Base-by-base conservation (phyloP, 2,888 invertebrate genomes). In the Spodoptera picta region DNA sequence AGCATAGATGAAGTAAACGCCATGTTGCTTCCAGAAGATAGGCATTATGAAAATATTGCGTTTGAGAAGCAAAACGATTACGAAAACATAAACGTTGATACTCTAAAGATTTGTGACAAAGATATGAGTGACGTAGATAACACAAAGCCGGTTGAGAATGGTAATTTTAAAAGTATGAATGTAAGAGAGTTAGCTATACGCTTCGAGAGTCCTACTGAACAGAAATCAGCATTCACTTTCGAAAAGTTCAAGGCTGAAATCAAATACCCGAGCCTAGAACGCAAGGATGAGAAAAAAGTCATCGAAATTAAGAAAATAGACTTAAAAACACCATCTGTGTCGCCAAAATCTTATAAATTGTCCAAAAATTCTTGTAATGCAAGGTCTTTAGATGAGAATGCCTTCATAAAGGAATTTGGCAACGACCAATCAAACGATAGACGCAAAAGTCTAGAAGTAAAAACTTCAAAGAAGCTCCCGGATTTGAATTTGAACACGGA, bases 1-100 rank as follows among this genome's bases (percentile, higher is more conserved):
- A 97, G 97, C 24, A 96, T 97, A 46, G 96, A 97, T 49, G 97
- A 97, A 88, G 97, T 97, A 0, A 97, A 97, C 83, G 96, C 94
- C 10, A 89, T 94, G 88, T 82, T 94, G 1, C 62, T 92, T 3
- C 79, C 82, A 0, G 82, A 83, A 45, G 86, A 82, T 4, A 81
- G 87, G 24, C 87, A 89, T 65, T 93, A 94, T 51, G 92, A 93
- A 44, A 93, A 93, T 41, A 75, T 93, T 1, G 76, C 79, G 0
- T 93, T 92, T 47, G 83, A 81, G 52, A 81, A 80, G 53, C 81
- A 86, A 46, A 88, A 87, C 52, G 89, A 92, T 51, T 93, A 92
- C 53, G 92, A 92, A 69, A 93, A 93, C 69, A 88, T 93, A 5
- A 89, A 91, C 45, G 90, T 91, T 2, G 92, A 87, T 65, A 87